Percentiles rank a stretch among this genome's conserved stretches.
These are phyloP conservation scores for Hymenopus coronatus DNA, from an alignment of 2,888 invertebrate genomes.

Conservation along the genomic window DNA sequence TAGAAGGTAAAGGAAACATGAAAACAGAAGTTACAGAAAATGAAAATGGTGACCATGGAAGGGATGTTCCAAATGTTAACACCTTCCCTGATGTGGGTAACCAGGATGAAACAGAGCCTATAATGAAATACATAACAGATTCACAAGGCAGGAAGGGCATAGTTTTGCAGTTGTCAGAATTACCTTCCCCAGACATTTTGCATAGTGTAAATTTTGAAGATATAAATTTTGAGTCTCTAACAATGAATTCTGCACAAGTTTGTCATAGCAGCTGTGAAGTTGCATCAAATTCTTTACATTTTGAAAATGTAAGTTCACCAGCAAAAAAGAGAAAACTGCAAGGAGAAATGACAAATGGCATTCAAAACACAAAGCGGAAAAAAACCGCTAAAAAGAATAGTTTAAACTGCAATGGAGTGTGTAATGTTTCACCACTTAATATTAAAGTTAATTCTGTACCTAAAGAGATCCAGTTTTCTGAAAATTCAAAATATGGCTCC, in stretches of 20 bases:
- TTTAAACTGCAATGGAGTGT: background rate
- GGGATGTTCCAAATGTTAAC: background rate
- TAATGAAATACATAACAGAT: background rate
- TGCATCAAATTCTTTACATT: background rate
- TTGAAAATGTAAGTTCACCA: background rate
- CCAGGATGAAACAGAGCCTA: background rate
- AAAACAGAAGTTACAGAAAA: background rate
- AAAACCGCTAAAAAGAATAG: background rate
- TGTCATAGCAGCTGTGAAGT: background rate
- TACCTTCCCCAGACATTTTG: background rate
- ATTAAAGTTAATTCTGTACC: background rate
- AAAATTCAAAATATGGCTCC: background rate
- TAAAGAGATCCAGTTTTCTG: background rate
- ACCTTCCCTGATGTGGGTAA: background rate
- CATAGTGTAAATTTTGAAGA: slow-evolving; percentile 1
- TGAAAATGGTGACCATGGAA: background rate
- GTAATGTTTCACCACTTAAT: background rate
- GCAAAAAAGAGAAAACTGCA: background rate
- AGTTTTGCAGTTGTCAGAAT: background rate
- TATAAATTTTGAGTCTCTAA: background rate
- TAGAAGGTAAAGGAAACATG: background rate
- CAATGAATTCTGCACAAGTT: background rate
- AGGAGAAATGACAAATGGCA: background rate
- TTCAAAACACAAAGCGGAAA: background rate
- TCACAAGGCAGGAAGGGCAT: background rate